Evolutionary conservation across 1,140 invertebrate species (phyloP), one percentile per base, ranked within the genome.

Genomic region (Drosophila tristis): DNA sequence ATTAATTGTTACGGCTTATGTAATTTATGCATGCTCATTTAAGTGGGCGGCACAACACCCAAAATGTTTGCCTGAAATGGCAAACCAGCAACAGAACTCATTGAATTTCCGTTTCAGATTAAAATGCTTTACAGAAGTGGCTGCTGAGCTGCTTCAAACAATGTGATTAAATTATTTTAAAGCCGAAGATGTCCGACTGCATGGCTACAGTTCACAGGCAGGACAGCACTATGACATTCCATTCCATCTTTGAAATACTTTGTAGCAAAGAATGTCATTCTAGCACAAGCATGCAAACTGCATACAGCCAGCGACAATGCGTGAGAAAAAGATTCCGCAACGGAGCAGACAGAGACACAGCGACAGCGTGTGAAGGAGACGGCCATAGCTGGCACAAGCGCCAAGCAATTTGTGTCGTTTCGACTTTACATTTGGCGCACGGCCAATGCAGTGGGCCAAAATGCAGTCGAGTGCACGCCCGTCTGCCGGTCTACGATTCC

Each of bases 381-480:
- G 31, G 8, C 8, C 3, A 9, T 8, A 31, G 31, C 8, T 3
- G 3, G 60, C 76, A 44, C 76, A 44, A 50, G 29, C 57, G 56
- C 53, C 64, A 61, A 85, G 71, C 61, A 74, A 65, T 78, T 80
- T 80, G 56, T 70, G 47, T 35, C 63, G 44, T 45, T 70, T 50
- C 39, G 63, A n/a, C 80, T 49, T 67, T 59, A 44, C 66, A 57
- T 57, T 65, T 59, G 81, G 81, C 81, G 74, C 70, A 87, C 61
- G 65, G 81, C 81, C 81, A 86, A 72, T 73, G 54, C 74, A 78
- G 50, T 62, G 50, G 62, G 65, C 73, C 61, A 75, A 84, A 84
- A 79, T 87, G 81, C 74, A 86, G 81, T 86, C 74, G 74, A 86
- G 70, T 82, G 78, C 70, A 87, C 70, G 60, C 57, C 49, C 62